Percentiles rank a stretch among this genome's conserved stretches.
Evolutionary conservation across 2,888 invertebrate genomes (phyloP).

Genomic region (Steinernema hermaphroditum): DNA sequence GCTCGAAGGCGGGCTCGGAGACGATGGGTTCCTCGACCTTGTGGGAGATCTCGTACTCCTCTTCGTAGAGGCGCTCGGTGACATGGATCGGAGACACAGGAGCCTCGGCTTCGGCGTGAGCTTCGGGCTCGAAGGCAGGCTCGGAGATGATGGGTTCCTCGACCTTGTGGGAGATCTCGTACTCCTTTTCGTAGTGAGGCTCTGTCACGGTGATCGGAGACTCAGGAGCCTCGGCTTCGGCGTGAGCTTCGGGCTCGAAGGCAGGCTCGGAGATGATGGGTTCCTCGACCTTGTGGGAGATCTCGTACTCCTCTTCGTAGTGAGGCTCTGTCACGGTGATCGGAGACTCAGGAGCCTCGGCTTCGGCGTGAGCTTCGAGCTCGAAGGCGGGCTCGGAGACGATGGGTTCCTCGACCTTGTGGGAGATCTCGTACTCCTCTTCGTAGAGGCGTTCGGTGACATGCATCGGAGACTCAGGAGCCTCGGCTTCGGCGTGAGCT

Average conservation of each 20-base stretch:
- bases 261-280: not conserved
- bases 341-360: not conserved
- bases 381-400: not conserved
- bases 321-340: not conserved
- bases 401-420: not conserved
- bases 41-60: not conserved
- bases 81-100: not conserved
- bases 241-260: not conserved
- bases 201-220: not conserved
- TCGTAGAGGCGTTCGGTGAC: not conserved
- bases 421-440: not conserved
- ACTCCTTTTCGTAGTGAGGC: not conserved
- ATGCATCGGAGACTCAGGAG: not conserved
- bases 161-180: not conserved
- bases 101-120: slow-evolving; percentile 15
- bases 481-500: not conserved
- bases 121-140: not conserved
- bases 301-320: not conserved
- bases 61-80: not conserved
- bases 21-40: too few relatives aligned
- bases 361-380: not conserved
- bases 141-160: not conserved
- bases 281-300: not conserved
- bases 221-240: not conserved
- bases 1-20: too few relatives aligned